These are phyloP conservation scores for Netelia melanura DNA, from an alignment of 2,888 invertebrate genomes.

Conservation along the genomic window DNA sequence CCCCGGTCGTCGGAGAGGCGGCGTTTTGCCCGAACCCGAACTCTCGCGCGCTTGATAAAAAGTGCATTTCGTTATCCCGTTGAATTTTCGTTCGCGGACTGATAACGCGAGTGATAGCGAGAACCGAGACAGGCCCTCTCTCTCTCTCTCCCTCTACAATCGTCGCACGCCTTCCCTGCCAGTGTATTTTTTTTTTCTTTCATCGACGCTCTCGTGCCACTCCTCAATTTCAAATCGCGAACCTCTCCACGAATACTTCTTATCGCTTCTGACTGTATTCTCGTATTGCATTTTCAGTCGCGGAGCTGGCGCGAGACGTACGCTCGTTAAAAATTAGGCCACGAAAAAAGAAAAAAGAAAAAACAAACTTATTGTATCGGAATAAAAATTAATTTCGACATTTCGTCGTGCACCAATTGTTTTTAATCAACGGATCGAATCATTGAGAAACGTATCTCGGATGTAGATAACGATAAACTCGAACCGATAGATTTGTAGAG, in stretches of 20 bases:
- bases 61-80: conserved; percentile 72
- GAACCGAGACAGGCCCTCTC: not conserved
- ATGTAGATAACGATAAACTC: too few species aligned
- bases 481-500: too few species aligned
- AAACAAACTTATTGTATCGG: too few species aligned
- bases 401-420: too few species aligned
- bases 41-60: conserved; percentile 72
- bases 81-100: conserved; percentile 59
- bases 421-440: too few species aligned
- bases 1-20: conserved; percentile 64
- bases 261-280: conserved; percentile 27
- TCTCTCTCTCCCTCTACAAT: not conserved
- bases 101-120: conserved; percentile 57
- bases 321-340: too few species aligned
- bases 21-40: conserved; percentile 68
- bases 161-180: not conserved
- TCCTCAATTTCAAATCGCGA: conserved; percentile 57
- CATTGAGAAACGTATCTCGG: too few species aligned
- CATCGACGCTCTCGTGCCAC: conserved; percentile 53
- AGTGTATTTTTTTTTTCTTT: conserved; percentile 6
- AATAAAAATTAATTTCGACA: too few species aligned
- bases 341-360: too few species aligned
- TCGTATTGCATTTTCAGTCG: conserved; percentile 52
- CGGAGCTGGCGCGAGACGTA: too few species aligned
- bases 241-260: not conserved